Evolutionary conservation across 2,888 invertebrate genomes (phyloP), one percentile per base, ranked within the genome.

Genomic region (Drosophila demipolita): DNA sequence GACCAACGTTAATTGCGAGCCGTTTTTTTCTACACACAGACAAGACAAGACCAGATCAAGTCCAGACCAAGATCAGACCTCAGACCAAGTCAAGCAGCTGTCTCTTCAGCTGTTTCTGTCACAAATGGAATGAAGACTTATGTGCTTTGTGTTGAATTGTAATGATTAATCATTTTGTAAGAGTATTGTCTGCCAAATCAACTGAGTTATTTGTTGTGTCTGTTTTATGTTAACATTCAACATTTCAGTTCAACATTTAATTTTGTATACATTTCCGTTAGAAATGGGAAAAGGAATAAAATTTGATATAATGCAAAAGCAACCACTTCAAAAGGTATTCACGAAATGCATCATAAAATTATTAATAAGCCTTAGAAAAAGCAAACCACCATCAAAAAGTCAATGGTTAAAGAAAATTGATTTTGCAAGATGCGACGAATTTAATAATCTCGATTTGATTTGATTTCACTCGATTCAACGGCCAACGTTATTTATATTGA

Each of bases 1-100:
- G 62, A 62, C 61, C 45, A 73, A 69, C 85, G 73, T 85, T 85
- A 85, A 85, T 85, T 85, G 85, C 87, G 75, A 63, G 48, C 65
- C 62, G 58, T 65, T 65, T 76, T 64, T 75, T 17, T 32, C 11
- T n/a, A 20, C 9, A 36, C 45, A 48, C 53, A 58, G 23, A 35
- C 35, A 38, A 15, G 23, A 45, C 32, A 33, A 36, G 66, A 45
- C 32, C 12, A 23, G 59, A 64, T 58, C 26, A 36, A 54, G 66
- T 67, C 61, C 42, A 63, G 63, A 57, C 61, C 17, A 40, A 36
- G 59, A 45, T 23, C 20, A 23, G 59, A 60, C 60, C 20, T 53
- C 48, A 63, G 78, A 53, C 65, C 23, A 48, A 70, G 67, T 63
- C 57, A 32, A 62, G 53, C 78, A 75, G 61, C 61, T 68, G 57